These are phyloP conservation scores for Nothocercus julius DNA, from an alignment of 2,113 vertebrate genomes.

Conservation along the genomic window DNA sequence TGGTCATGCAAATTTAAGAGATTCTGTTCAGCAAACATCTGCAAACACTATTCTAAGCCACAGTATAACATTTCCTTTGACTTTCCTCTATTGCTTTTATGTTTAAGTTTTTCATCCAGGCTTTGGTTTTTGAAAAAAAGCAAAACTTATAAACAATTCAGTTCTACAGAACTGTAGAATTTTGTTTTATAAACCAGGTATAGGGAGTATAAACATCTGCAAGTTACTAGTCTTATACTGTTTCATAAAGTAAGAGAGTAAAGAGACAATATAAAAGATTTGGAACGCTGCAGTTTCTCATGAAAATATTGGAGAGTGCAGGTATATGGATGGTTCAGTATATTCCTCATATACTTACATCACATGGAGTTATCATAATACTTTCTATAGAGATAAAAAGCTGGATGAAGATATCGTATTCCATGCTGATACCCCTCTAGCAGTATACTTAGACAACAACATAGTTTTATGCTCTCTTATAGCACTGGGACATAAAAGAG, in stretches of 20 bases:
- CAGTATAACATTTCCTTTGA: conserved; percentile 30
- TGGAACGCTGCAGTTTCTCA: neutral
- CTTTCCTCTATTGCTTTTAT: conserved; percentile 43
- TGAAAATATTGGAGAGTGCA: neutral
- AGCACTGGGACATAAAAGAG: neutral
- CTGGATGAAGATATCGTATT: neutral
- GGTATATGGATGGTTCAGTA: neutral
- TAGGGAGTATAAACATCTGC: neutral
- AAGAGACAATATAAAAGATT: neutral
- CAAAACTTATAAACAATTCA: conserved; percentile 32
- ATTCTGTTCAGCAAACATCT: conserved; percentile 46
- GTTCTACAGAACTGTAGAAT: neutral
- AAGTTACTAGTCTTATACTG: neutral
- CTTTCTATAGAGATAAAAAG: neutral
- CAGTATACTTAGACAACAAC: neutral
- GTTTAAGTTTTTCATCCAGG: conserved; percentile 20
- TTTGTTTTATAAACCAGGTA: conserved; percentile 9
- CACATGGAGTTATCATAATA: neutral
- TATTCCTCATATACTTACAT: neutral
- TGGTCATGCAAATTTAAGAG: conserved; percentile 8
- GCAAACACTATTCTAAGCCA: conserved; percentile 35
- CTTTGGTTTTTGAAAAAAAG: neutral
- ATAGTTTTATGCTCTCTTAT: neutral
- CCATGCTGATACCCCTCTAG: neutral
- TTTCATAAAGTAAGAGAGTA: neutral